Base-by-base conservation (phyloP, 2,113 vertebrate genomes). In the Acinonyx jubatus region DNA sequence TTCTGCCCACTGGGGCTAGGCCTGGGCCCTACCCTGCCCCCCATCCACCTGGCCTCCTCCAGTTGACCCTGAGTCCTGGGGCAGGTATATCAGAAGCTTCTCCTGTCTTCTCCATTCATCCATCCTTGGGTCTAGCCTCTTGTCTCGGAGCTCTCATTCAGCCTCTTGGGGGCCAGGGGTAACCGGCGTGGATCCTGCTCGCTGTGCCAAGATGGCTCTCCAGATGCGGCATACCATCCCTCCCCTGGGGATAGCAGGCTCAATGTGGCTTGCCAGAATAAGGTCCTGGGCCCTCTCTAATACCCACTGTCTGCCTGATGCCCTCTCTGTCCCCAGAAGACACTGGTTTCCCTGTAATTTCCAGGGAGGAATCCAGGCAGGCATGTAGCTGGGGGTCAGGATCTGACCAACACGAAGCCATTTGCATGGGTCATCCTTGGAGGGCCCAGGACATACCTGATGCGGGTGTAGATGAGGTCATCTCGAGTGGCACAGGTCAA, bases 221-320 rank as follows among this genome's bases (percentile, higher is more conserved):
- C 99, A 99, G 65, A 99, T 97, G 48, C 99, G 99, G 97, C 98
- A 99, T 41, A 99, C 98, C 96, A 99, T 99, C 25, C 99, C 99
- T 0, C 99, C 99, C 98, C 99, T 99, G 98, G 94, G 98, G 97
- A 81, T 87, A 97, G 36, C 21, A 68, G 45, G 31, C 33, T 97
- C 63, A 27, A 3, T 65, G 74, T 73, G 66, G 45, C 50, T 92
- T 68, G 33, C n/a, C 81, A 33, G 92, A 96, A 95, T 27, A 1
- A 3, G 27, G 45, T 65, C 85, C 41, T 78, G 29, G 33, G 38
- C 69, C 71, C 63, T 90, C 55, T 90, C 84, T 81, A 48, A 55
- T 41, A 79, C 23, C 65, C 84, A 86, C 25, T 50, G 29, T 80
- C 55, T 92, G 69, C 76, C 85, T n/a, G 33, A 71, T 93, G 65